Evolutionary conservation across 2,113 vertebrate genomes (phyloP).

Genomic region (Ptilorrhoa leucosticta): DNA sequence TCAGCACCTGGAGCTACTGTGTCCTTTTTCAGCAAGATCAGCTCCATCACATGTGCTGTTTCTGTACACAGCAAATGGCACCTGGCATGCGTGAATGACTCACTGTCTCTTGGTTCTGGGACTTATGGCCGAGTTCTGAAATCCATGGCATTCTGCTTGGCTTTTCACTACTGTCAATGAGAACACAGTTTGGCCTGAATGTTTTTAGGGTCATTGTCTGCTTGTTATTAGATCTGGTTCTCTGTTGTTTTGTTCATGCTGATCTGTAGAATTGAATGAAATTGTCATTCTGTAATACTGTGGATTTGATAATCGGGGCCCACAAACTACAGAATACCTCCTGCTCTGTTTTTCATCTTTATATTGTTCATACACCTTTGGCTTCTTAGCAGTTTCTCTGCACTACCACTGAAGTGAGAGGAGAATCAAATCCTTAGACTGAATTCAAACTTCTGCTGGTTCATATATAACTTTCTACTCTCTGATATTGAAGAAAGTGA

Average conservation of each 20-base stretch:
- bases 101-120: neutral
- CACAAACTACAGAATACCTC: neutral
- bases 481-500: neutral
- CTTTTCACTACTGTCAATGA: neutral
- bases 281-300: neutral
- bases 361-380: neutral
- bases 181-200: neutral
- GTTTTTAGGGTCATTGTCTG: neutral
- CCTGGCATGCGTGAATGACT: neutral
- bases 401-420: neutral
- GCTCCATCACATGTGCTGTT: neutral
- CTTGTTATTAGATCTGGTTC: neutral
- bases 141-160: neutral
- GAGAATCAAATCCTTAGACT: slow-evolving; percentile 2
- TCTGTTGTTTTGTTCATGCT: neutral
- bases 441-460: neutral
- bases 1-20: neutral
- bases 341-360: neutral
- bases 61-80: neutral
- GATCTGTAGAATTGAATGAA: neutral
- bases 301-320: neutral
- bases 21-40: neutral
- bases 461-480: neutral
- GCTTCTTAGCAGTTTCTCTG: neutral
- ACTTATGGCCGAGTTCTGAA: neutral